Evolutionary conservation across 2,113 vertebrate species (phyloP).

Genomic region (Triplophysa dalaica): DNA sequence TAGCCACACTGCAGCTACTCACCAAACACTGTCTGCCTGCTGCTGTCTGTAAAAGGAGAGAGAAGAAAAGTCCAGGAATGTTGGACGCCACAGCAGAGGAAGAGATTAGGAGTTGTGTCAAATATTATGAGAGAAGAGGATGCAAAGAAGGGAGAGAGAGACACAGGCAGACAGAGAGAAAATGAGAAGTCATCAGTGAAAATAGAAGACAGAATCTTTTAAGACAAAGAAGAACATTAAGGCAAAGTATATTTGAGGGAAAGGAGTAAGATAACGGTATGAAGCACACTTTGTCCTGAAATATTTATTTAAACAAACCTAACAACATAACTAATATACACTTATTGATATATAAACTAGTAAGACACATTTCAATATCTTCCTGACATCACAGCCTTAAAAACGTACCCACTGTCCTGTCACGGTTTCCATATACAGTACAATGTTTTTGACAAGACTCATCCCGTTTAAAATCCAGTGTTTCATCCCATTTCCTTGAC

Average conservation of each 20-base stretch:
- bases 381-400: background rate
- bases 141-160: background rate
- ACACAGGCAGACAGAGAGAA: conserved; percentile 10
- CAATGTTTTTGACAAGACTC: background rate
- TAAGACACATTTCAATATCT: background rate
- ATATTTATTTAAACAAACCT: background rate
- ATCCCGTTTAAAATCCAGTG: background rate
- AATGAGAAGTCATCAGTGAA: background rate
- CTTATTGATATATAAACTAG: background rate
- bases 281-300: background rate
- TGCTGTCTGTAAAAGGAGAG: conserved; percentile 82
- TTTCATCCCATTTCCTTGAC: background rate
- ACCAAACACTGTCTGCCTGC: conserved; percentile 82
- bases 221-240: background rate
- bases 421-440: background rate
- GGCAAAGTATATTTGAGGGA: background rate
- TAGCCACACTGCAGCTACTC: conserved; percentile 71
- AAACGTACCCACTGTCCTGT: background rate
- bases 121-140: conserved; percentile 44
- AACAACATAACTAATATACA: background rate
- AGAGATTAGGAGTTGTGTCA: conserved; percentile 51
- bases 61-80: conserved; percentile 73
- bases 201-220: background rate
- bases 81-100: conserved; percentile 53
- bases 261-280: conserved; percentile 5